Evolutionary conservation across 2,113 vertebrate genomes (phyloP).

Genomic region (Passer domesticus): DNA sequence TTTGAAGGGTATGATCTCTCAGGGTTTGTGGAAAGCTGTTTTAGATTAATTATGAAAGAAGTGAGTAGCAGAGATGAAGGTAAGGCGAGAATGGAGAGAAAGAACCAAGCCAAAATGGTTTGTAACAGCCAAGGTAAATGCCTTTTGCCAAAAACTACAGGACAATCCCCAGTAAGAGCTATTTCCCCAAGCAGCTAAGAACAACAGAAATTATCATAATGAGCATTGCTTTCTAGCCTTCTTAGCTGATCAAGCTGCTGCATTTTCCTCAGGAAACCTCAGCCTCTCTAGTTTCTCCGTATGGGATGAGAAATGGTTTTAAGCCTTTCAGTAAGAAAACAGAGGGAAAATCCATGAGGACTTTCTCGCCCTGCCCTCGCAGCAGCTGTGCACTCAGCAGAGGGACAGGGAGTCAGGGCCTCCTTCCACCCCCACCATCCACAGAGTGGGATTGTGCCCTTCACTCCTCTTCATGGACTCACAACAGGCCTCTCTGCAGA

Average conservation of each 20-base stretch:
- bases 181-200: neutral
- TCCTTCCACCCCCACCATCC: neutral
- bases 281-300: neutral
- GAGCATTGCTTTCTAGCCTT: neutral
- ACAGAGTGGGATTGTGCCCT: neutral
- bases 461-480: neutral
- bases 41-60: conserved; percentile 35
- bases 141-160: neutral
- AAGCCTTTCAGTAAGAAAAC: neutral
- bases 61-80: neutral
- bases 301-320: neutral
- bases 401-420: neutral
- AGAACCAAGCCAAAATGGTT: neutral
- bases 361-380: neutral
- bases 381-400: neutral
- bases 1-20: conserved; percentile 16
- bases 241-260: neutral
- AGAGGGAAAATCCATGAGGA: neutral
- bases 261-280: neutral
- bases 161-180: neutral
- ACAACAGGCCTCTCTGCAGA: neutral
- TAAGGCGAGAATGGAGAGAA: neutral
- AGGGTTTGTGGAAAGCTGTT: neutral
- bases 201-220: neutral
- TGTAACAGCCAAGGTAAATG: neutral